These are phyloP conservation scores for Muschampia staudingeri DNA, from an alignment of 2,888 invertebrate genomes.

Conservation along the genomic window DNA sequence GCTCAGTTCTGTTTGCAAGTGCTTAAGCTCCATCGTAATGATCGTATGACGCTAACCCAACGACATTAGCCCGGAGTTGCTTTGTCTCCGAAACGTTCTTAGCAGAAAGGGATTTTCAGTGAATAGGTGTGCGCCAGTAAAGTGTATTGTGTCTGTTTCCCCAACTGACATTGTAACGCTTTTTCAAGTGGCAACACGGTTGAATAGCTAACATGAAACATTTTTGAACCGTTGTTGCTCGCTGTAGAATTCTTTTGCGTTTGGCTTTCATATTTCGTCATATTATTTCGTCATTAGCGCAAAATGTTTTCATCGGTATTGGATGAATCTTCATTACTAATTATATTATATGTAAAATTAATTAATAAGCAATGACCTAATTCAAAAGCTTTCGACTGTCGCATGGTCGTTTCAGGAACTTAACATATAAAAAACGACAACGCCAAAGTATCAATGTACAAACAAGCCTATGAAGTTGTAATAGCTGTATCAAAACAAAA, in stretches of 20 bases:
- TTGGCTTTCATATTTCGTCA: background rate
- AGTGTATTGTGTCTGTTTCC: slow-evolving; percentile 38
- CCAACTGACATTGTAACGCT: slow-evolving; percentile 18
- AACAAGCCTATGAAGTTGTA: too few species aligned
- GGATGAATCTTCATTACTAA: background rate
- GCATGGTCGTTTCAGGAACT: background rate
- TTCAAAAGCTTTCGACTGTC: background rate
- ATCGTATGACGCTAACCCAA: slow-evolving; percentile 57
- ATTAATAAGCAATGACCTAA: background rate
- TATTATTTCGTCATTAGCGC: background rate
- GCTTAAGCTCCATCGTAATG: slow-evolving; percentile 46
- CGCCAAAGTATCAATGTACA: background rate
- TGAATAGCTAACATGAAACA: slow-evolving; percentile 1
- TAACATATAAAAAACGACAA: background rate
- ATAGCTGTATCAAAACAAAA: too few species aligned
- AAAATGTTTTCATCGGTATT: background rate
- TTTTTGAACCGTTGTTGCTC: background rate
- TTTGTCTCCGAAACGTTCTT: slow-evolving; percentile 52
- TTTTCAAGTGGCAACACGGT: slow-evolving; percentile 19
- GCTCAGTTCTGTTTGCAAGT: slow-evolving; percentile 35
- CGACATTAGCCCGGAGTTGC: slow-evolving; percentile 54
- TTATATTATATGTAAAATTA: background rate
- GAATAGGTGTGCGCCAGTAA: slow-evolving; percentile 50
- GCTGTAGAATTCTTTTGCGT: background rate
- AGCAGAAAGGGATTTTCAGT: slow-evolving; percentile 58